phyloP scores from a whole-genome alignment of 1,140 invertebrate species.

The Aphelenchoides avenae region DNA sequence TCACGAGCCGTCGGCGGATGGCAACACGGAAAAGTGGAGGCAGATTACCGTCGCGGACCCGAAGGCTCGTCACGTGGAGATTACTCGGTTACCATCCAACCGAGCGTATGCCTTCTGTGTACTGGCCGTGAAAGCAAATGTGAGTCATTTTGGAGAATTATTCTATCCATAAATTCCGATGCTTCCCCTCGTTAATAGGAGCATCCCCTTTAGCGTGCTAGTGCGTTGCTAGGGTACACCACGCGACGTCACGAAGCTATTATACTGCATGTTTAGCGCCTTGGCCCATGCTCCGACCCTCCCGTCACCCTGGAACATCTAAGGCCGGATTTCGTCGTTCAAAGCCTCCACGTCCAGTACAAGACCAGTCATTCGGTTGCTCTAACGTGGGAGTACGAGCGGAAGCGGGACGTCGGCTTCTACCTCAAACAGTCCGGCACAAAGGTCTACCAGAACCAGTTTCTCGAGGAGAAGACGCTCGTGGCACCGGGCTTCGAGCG shows the following conservation, averaged over 20 bases:
- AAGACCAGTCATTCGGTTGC: constrained; percentile 53
- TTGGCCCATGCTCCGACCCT: constrained; percentile 57
- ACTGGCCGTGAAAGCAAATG: constrained; percentile 55
- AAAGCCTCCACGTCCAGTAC: constrained; percentile 53
- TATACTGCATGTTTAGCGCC: constrained; percentile 34
- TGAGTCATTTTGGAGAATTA: constrained; percentile 38
- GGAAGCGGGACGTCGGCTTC: constrained; percentile 42
- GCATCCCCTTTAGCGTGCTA: no score
- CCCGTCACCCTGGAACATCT: constrained; percentile 49
- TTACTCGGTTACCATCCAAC: constrained; percentile 35
- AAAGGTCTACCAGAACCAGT: constrained; percentile 53
- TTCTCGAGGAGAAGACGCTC: constrained; percentile 46
- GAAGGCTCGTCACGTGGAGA: constrained; percentile 46
- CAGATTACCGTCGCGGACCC: constrained; percentile 38
- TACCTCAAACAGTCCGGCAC: constrained; percentile 56
- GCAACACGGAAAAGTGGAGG: constrained; percentile 35
- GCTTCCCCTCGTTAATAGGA: no score
- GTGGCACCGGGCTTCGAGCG: constrained; percentile 48
- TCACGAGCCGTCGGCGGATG: constrained; percentile 46
- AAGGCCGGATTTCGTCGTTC: constrained; percentile 46
- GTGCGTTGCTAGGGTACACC: no score
- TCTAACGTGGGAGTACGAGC: constrained; percentile 49
- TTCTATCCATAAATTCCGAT: no score
- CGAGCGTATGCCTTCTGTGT: constrained; percentile 59
- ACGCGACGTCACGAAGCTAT: no score